phyloP scores from a whole-genome alignment of 2,888 invertebrate genomes.

The Aporophyla nigra region DNA sequence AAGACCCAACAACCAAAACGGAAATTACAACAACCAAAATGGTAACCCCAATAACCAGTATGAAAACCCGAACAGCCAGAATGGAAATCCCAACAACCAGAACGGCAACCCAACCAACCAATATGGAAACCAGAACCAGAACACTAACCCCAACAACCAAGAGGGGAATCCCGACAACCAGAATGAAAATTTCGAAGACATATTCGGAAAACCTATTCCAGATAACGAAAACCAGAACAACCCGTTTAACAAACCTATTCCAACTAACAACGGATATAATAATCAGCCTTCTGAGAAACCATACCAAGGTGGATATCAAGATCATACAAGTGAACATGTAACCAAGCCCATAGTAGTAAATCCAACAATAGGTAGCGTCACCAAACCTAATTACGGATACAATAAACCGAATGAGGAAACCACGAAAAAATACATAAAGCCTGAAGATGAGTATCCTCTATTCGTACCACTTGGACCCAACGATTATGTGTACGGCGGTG shows the following conservation, averaged over 20 bases:
- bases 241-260: slow-evolving; percentile 26
- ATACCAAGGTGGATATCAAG: slow-evolving; percentile 46
- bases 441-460: slow-evolving; percentile 72
- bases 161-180: slow-evolving; percentile 20
- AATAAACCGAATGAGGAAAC: slow-evolving; percentile 53
- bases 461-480: slow-evolving; percentile 81
- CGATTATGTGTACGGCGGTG: slow-evolving; percentile 76
- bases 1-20: slow-evolving; percentile 22
- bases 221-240: slow-evolving; percentile 13
- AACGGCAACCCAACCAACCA: slow-evolving; percentile 6
- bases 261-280: slow-evolving; percentile 41
- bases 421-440: slow-evolving; percentile 73
- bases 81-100: slow-evolving; percentile 23
- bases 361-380: slow-evolving; percentile 14
- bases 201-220: slow-evolving; percentile 42
- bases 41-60: slow-evolving; percentile 2
- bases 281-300: slow-evolving; percentile 49
- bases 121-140: not conserved
- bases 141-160: slow-evolving; percentile 23
- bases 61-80: slow-evolving; percentile 15
- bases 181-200: slow-evolving; percentile 16
- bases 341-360: slow-evolving; percentile 42
- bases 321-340: slow-evolving; percentile 38
- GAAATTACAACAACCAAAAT: slow-evolving; percentile 19
- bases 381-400: slow-evolving; percentile 39